Conservation (phyloP, 2,888 invertebrate species). For the Cenopis cana region DNA sequence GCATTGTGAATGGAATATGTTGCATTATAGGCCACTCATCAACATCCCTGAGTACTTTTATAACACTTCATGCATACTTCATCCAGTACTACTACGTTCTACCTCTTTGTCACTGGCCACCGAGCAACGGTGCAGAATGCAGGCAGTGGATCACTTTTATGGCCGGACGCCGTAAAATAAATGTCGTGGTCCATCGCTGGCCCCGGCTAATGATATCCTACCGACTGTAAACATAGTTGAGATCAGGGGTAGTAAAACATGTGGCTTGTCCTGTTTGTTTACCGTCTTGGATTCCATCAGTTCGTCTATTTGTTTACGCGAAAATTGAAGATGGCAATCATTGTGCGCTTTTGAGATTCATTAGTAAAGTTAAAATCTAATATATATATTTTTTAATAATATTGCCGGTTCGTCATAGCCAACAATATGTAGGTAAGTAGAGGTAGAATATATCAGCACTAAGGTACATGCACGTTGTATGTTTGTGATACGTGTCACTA, state of each 20-base stretch:
- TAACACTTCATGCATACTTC: not conserved
- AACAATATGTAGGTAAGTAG: not conserved
- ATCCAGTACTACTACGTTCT: slow-evolving; percentile 53
- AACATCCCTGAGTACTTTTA: too few species aligned
- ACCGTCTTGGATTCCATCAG: slow-evolving; percentile 1
- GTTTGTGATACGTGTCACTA: not conserved
- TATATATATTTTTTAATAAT: not conserved
- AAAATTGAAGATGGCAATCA: not conserved
- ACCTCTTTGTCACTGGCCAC: slow-evolving; percentile 50
- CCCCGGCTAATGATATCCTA: slow-evolving; percentile 79
- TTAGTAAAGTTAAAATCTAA: not conserved
- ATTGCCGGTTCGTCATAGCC: not conserved
- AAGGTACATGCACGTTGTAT: not conserved
- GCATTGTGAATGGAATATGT: too few species aligned
- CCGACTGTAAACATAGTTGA: slow-evolving; percentile 60
- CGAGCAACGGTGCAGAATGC: slow-evolving; percentile 79
- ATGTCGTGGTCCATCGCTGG: slow-evolving; percentile 82
- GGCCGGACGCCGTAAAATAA: slow-evolving; percentile 85
- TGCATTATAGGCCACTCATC: too few species aligned
- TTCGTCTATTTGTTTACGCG: not conserved
- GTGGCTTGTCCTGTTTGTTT: slow-evolving; percentile 28
- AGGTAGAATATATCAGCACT: too few species aligned
- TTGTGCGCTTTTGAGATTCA: not conserved
- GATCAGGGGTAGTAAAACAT: slow-evolving; percentile 44
- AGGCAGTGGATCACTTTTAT: slow-evolving; percentile 85